Evolutionary conservation across 2,113 vertebrate genomes (phyloP).

Genomic region (Xiphophorus couchianus): DNA sequence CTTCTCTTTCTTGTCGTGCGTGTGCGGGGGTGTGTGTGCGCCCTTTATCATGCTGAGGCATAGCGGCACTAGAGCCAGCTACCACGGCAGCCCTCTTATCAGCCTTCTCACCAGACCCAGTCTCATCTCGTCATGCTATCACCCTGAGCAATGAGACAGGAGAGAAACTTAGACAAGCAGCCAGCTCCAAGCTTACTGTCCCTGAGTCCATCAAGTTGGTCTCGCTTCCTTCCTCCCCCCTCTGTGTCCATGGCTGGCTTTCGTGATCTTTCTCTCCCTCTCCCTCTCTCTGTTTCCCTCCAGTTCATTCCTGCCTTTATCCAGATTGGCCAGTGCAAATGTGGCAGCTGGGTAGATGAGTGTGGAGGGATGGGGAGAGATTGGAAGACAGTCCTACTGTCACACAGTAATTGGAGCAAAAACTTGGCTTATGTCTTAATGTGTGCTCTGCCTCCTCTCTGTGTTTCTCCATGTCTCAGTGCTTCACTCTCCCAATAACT

Average conservation of each 20-base stretch:
- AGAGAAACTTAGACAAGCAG: slow-evolving; percentile 61
- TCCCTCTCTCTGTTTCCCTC: slow-evolving; percentile 44
- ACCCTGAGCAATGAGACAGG: slow-evolving; percentile 75
- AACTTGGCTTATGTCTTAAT: slow-evolving; percentile 68
- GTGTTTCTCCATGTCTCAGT: slow-evolving; percentile 23
- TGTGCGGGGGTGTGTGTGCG: slow-evolving; percentile 43
- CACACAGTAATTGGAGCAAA: slow-evolving; percentile 75
- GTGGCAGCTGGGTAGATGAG: slow-evolving; percentile 71
- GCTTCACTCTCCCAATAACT: slow-evolving; percentile 35
- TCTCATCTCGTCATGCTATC: slow-evolving; percentile 76
- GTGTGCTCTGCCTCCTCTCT: slow-evolving; percentile 31
- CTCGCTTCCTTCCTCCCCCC: slow-evolving; percentile 14
- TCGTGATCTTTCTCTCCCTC: slow-evolving; percentile 23
- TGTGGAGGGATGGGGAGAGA: slow-evolving; percentile 67
- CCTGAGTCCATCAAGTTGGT: slow-evolving; percentile 61
- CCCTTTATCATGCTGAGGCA: slow-evolving; percentile 54
- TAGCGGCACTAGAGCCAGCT: slow-evolving; percentile 59
- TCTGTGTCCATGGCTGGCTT: slow-evolving; percentile 21
- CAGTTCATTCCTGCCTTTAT: slow-evolving; percentile 61
- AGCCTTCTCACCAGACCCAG: slow-evolving; percentile 68
- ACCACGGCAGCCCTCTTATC: slow-evolving; percentile 70
- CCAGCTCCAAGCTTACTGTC: slow-evolving; percentile 66
- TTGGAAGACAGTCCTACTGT: slow-evolving; percentile 70
- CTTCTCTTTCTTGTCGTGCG: slow-evolving; percentile 3
- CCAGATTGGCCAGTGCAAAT: slow-evolving; percentile 70